Evolutionary conservation across 2,797 vertebrate species (phyloP).

Genomic region (Poecilia picta): DNA sequence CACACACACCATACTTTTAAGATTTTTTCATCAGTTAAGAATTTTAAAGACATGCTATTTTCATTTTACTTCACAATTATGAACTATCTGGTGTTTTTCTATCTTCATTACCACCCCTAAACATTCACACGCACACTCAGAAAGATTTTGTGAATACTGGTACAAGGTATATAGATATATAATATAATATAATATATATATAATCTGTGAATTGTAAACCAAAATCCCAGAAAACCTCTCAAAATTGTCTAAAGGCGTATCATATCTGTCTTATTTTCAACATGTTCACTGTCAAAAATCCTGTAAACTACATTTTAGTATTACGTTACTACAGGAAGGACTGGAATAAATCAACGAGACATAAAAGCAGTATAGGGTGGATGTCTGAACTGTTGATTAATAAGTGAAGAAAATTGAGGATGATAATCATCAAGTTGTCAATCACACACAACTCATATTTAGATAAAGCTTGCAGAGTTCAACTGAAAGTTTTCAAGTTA

Average conservation of each 20-base stretch:
- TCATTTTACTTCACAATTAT: not conserved
- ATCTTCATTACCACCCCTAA: too few species aligned
- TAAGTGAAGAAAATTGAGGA: not conserved
- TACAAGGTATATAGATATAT: not conserved
- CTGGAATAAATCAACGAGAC: not conserved
- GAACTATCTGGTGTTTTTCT: too few species aligned
- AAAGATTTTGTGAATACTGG: not conserved
- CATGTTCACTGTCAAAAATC: not conserved
- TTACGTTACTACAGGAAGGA: not conserved
- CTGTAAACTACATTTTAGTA: not conserved
- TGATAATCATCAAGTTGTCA: not conserved
- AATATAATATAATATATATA: too few species aligned
- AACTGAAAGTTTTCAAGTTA: not conserved
- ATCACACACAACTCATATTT: not conserved
- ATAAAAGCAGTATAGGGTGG: not conserved
- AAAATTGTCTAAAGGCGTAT: not conserved
- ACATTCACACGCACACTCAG: not conserved
- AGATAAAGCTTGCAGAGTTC: not conserved
- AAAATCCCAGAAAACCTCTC: not conserved
- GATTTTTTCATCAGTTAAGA: not conserved
- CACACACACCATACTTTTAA: not conserved
- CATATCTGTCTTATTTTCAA: not conserved
- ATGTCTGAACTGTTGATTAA: not conserved
- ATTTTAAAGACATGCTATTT: not conserved
- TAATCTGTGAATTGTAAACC: not conserved